Conservation (phyloP, 2,888 invertebrate genomes). For the Aplocera efformata region DNA sequence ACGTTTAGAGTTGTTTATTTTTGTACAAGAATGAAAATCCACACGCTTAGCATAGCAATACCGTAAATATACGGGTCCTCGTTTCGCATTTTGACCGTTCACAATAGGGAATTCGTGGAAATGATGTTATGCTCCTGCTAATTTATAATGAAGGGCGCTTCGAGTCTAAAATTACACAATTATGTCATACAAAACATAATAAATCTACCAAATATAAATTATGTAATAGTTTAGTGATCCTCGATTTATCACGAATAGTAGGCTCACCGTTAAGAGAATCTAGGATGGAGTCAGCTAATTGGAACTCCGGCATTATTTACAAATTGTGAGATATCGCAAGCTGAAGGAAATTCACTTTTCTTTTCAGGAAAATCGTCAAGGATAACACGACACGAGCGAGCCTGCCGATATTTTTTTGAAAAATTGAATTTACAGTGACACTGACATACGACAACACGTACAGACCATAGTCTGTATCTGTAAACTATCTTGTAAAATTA, state of each 20-base stretch:
- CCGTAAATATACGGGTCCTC: constrained; percentile 47
- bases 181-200: constrained; percentile 57
- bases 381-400: too few relatives aligned
- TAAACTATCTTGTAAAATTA: too few relatives aligned
- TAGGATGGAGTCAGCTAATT: constrained; percentile 60
- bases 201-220: constrained; percentile 62
- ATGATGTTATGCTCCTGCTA: constrained; percentile 41
- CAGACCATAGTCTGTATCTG: too few relatives aligned
- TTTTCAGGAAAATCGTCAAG: not conserved
- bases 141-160: constrained; percentile 50
- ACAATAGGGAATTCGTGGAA: constrained; percentile 25
- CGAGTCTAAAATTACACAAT: constrained; percentile 72
- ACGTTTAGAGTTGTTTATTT: too few relatives aligned
- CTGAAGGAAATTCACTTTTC: not conserved
- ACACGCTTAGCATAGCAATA: constrained; percentile 33
- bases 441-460: too few relatives aligned
- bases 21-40: constrained; percentile 22
- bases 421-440: too few relatives aligned
- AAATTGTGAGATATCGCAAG: constrained; percentile 4
- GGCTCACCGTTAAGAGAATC: constrained; percentile 60
- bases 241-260: constrained; percentile 17
- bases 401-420: too few relatives aligned
- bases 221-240: constrained; percentile 52
- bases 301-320: constrained; percentile 60
- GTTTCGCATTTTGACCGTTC: constrained; percentile 37